These are phyloP conservation scores for Acanthosoma haemorrhoidale DNA, from an alignment of 2,888 invertebrate species.

Conservation along the genomic window DNA sequence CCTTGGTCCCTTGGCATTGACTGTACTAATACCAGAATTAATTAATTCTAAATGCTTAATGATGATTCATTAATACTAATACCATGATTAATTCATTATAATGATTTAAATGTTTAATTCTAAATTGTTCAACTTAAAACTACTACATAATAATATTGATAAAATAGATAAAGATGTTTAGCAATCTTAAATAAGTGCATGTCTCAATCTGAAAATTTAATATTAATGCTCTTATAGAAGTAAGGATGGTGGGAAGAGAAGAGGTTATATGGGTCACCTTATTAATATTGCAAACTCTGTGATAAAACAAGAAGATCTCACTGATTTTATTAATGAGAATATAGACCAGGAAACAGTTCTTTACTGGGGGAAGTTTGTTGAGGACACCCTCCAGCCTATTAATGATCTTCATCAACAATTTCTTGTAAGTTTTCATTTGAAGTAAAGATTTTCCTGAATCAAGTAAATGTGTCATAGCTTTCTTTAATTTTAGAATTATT, in stretches of 20 bases:
- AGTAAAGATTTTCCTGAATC: not conserved
- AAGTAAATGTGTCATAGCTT: not conserved
- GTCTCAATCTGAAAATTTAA: not conserved
- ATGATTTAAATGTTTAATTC: no score
- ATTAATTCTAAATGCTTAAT: no score
- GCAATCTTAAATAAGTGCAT: no score
- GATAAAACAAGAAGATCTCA: slow-evolving; percentile 47
- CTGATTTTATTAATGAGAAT: slow-evolving; percentile 46
- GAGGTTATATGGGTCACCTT: slow-evolving; percentile 61
- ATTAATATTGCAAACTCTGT: slow-evolving; percentile 52
- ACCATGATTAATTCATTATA: no score
- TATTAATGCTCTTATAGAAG: slow-evolving; percentile 36
- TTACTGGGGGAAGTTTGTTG: slow-evolving; percentile 49
- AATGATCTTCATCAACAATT: slow-evolving; percentile 47
- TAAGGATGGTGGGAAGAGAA: slow-evolving; percentile 44
- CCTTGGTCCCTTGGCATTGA: no score
- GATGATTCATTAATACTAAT: no score
- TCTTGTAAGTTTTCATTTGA: slow-evolving; percentile 45
- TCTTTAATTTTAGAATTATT: not conserved
- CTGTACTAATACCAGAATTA: no score
- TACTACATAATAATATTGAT: no score
- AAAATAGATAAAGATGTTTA: no score
- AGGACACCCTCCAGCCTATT: slow-evolving; percentile 46
- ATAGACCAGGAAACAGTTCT: slow-evolving; percentile 46
- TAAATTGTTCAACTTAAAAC: no score